Base-by-base conservation (phyloP, 2,888 invertebrate species). In the Mellilla xanthometata region DNA sequence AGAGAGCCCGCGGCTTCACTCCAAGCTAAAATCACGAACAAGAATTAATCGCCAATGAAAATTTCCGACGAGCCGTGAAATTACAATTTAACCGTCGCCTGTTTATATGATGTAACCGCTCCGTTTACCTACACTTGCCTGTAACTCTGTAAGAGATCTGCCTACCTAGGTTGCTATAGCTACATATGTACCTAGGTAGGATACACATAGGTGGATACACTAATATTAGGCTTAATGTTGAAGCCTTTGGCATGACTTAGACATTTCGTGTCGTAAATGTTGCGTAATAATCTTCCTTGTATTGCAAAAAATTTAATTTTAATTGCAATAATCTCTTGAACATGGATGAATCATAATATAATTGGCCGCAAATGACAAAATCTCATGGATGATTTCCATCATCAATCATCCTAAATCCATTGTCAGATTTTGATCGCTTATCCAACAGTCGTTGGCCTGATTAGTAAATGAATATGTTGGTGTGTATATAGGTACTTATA, bases 21-120 rank as follows among this genome's bases (percentile, higher is more conserved):
- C 54, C 61, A 51, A 71, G 72, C 72, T 76, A 68, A 73, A 81
- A 80, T 79, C 74, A 71, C 76, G 76, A 76, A 65, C 73, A 77
- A 70, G 72, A 80, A 85, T 84, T 85, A 84, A 84, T 83, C 82
- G 76, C 72, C 81, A 80, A 84, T 81, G 84, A 83, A 85, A 82
- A 82, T 83, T 81, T 78, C 65, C 79, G 62, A 62, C 81, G 76
- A 81, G 68, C 77, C 87, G 82, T 87, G 86, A 86, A 86, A 87
- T 87, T 87, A 83, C 81, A 84, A 83, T 82, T 82, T 84, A 79
- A 77, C 68, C 76, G 72, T 71, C 72, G 76, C 70, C 69, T 76
- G 76, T 79, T 76, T 77, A 75, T 77, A 72, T 74, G 68, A 60
- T 56, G 52, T 58, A 60, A 49, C 50, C 52, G 39, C 50, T 50